Conservation (phyloP, 2,797 vertebrate species). For the Liparis tanakae region DNA sequence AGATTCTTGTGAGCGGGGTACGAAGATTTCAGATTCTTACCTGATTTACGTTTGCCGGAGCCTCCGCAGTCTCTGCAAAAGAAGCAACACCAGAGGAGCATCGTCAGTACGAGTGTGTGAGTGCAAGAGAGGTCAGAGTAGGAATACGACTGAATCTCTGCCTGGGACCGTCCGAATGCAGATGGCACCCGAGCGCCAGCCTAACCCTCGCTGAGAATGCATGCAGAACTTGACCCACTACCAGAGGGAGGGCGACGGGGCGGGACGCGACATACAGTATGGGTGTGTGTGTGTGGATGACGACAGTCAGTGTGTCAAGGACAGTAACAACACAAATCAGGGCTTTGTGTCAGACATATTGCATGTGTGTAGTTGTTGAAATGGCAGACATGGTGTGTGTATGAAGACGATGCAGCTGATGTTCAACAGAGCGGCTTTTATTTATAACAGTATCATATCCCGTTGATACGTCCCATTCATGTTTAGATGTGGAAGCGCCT, state of each 20-base stretch:
- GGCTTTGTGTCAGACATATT: constrained; percentile 25
- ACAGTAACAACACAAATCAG: constrained; percentile 40
- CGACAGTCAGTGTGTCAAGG: constrained; percentile 53
- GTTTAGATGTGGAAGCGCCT: constrained; percentile 53
- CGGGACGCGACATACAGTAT: constrained; percentile 32
- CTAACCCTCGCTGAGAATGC: constrained; percentile 78
- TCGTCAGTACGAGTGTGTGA: constrained; percentile 80
- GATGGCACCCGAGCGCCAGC: constrained; percentile 70
- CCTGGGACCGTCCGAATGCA: constrained; percentile 39
- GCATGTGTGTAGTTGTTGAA: constrained; percentile 25
- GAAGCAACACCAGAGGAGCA: constrained; percentile 93
- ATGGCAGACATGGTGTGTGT: constrained; percentile 12
- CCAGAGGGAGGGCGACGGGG: constrained; percentile 46
- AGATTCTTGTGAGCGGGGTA: background rate
- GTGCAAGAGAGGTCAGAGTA: constrained; percentile 22
- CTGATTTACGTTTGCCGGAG: constrained; percentile 90
- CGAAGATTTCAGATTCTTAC: constrained; percentile 78
- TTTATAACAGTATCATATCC: constrained; percentile 61
- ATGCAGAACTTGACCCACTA: constrained; percentile 70
- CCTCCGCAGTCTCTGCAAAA: constrained; percentile 92
- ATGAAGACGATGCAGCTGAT: constrained; percentile 44
- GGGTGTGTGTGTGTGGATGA: constrained; percentile 16
- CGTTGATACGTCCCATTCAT: constrained; percentile 55
- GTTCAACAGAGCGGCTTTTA: constrained; percentile 55
- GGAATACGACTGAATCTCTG: constrained; percentile 35